These are phyloP conservation scores for Anoplius nigerrimus DNA, from an alignment of 2,888 invertebrate genomes.

Conservation along the genomic window DNA sequence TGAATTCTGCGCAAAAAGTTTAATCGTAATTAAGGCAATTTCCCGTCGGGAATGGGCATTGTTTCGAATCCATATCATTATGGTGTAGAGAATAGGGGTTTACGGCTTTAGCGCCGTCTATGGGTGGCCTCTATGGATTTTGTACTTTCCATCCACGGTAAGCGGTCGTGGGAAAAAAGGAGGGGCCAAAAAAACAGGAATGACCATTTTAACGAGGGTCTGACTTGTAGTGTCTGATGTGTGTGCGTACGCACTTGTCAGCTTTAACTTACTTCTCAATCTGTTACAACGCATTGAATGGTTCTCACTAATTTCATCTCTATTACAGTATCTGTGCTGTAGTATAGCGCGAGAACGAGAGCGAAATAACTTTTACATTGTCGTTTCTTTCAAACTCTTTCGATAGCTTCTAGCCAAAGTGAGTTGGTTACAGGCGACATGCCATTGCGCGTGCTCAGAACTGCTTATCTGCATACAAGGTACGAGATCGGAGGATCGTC, in stretches of 20 bases:
- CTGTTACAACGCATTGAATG: too few relatives aligned
- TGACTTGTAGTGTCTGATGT: too few relatives aligned
- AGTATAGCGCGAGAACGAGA: not conserved
- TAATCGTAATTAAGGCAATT: slow-evolving; percentile 64
- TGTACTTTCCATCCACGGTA: slow-evolving; percentile 25
- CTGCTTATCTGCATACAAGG: slow-evolving; percentile 40
- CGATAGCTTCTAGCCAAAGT: too few relatives aligned
- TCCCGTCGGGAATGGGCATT: slow-evolving; percentile 65
- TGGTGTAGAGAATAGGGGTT: slow-evolving; percentile 17
- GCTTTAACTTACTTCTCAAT: too few relatives aligned
- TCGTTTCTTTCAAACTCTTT: not conserved
- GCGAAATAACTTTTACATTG: not conserved
- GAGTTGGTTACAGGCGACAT: too few relatives aligned
- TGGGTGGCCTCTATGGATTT: not conserved
- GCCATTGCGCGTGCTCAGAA: slow-evolving; percentile 6
- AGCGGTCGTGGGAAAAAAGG: slow-evolving; percentile 36
- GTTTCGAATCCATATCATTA: slow-evolving; percentile 57
- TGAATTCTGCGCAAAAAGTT: slow-evolving; percentile 51
- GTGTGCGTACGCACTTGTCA: too few relatives aligned
- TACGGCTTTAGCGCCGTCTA: not conserved
- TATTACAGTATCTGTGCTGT: too few relatives aligned
- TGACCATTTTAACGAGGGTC: not conserved
- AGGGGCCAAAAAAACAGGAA: not conserved
- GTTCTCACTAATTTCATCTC: too few relatives aligned
- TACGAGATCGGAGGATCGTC: slow-evolving; percentile 15